A percentile compares a stretch with the other conserved stretches of the same genome.
phyloP scores from a whole-genome alignment of 2,888 invertebrate species.

The Nematopogon swammerdamellus region DNA sequence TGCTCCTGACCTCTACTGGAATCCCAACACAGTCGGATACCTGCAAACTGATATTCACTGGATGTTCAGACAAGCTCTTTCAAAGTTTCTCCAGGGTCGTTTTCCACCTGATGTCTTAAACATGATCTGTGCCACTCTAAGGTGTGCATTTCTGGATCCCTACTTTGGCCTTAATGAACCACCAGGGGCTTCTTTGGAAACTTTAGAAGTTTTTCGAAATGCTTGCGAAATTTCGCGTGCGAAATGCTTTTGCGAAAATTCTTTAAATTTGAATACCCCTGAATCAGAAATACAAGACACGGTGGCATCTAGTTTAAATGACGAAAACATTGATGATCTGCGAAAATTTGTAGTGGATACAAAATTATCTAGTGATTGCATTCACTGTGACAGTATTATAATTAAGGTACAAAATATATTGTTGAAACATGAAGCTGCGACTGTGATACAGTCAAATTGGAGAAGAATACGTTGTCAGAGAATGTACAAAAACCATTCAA shows the following conservation, averaged over 20 bases:
- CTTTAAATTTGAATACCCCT: too few relatives aligned
- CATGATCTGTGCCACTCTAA: conserved; percentile 34
- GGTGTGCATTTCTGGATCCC: conserved; percentile 27
- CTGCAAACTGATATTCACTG: conserved; percentile 27
- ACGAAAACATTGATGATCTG: not conserved
- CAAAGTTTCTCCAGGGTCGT: conserved; percentile 23
- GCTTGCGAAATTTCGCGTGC: too few relatives aligned
- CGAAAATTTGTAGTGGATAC: not conserved
- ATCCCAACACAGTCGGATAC: conserved; percentile 26
- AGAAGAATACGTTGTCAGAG: conserved; percentile 23
- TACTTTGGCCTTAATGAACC: conserved; percentile 15
- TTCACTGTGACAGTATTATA: not conserved
- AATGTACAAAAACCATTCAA: not conserved
- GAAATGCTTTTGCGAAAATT: too few relatives aligned
- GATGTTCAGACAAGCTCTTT: conserved; percentile 43
- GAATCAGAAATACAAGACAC: too few relatives aligned
- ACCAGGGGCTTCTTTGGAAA: conserved; percentile 19
- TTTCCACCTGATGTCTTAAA: conserved; percentile 23
- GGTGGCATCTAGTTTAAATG: not conserved
- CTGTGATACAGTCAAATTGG: conserved; percentile 33
- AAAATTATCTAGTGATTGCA: not conserved
- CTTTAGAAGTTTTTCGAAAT: conserved; percentile 10
- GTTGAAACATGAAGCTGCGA: conserved; percentile 34
- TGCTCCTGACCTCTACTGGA: conserved; percentile 36
- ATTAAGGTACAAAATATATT: conserved; percentile 27